Conservation (phyloP, 2,113 vertebrate genomes). For the Trochalopteron elliotii region DNA sequence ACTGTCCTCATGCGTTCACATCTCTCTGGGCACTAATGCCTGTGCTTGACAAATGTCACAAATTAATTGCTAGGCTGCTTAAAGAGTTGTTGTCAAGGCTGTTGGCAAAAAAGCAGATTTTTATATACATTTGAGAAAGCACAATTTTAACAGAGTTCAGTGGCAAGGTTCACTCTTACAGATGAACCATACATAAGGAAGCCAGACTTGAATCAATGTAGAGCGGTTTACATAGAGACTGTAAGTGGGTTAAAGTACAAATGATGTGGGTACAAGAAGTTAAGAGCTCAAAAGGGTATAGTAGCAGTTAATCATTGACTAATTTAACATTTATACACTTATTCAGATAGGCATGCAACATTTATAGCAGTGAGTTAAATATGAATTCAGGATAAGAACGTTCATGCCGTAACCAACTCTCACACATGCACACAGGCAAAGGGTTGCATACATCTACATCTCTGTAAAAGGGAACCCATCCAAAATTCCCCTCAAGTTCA, state of each 20-base stretch:
- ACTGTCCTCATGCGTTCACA: fast-evolving
- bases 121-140: neutral
- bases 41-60: neutral
- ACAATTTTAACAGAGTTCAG: neutral
- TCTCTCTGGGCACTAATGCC: neutral
- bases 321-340: neutral
- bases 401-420: neutral
- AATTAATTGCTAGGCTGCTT: neutral
- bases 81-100: neutral
- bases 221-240: neutral
- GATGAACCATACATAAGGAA: neutral
- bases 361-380: neutral
- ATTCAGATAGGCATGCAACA: neutral
- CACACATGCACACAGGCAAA: fast-evolving
- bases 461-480: neutral
- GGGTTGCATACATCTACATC: neutral
- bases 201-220: neutral
- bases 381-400: neutral
- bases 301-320: neutral
- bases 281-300: neutral
- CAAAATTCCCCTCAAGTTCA: neutral
- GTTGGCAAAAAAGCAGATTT: neutral
- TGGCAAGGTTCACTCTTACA: neutral
- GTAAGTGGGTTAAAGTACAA: neutral
- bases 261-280: neutral